Conservation (phyloP, 2,113 vertebrate species). For the Chrysochloris asiatica region DNA sequence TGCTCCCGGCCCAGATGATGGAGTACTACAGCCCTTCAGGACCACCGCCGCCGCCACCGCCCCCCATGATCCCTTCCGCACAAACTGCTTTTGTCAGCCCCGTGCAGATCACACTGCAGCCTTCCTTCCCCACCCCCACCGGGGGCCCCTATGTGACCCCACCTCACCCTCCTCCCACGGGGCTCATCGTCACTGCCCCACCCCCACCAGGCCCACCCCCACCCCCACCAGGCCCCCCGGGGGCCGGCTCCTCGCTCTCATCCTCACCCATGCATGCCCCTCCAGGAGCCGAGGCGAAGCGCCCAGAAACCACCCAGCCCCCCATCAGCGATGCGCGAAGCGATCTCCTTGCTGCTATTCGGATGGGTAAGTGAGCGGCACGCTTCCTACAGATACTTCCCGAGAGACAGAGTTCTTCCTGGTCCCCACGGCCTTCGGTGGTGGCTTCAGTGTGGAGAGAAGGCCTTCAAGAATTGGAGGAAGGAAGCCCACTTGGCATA, state of each 20-base stretch:
- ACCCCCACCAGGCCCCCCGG: slow-evolving; percentile 90
- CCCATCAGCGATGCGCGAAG: slow-evolving; percentile 92
- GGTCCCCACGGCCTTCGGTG: no score
- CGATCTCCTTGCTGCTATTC: slow-evolving; percentile 96
- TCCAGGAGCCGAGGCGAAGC: slow-evolving; percentile 79
- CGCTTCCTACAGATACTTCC: no score
- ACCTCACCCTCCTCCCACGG: slow-evolving; percentile 86
- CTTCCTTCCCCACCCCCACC: slow-evolving; percentile 84
- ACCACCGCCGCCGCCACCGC: slow-evolving; percentile 90
- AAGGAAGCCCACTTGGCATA: no score
- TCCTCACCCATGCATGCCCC: slow-evolving; percentile 90
- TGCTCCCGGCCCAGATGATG: slow-evolving; percentile 88
- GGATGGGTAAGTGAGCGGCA: slow-evolving; percentile 91
- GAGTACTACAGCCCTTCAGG: slow-evolving; percentile 93
- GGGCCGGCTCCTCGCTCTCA: slow-evolving; percentile 84
- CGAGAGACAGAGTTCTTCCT: no score
- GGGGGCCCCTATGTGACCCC: no score
- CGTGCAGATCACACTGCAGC: slow-evolving; percentile 88
- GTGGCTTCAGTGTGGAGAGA: no score
- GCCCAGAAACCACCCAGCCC: slow-evolving; percentile 78
- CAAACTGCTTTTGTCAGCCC: slow-evolving; percentile 96
- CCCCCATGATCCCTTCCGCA: slow-evolving; percentile 94
- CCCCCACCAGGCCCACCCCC: slow-evolving; percentile 93
- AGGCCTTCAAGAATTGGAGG: no score
- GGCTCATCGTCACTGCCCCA: slow-evolving; percentile 87